Base-by-base conservation (phyloP, 1,140 invertebrate species). In the Heliconius eleuchia region DNA sequence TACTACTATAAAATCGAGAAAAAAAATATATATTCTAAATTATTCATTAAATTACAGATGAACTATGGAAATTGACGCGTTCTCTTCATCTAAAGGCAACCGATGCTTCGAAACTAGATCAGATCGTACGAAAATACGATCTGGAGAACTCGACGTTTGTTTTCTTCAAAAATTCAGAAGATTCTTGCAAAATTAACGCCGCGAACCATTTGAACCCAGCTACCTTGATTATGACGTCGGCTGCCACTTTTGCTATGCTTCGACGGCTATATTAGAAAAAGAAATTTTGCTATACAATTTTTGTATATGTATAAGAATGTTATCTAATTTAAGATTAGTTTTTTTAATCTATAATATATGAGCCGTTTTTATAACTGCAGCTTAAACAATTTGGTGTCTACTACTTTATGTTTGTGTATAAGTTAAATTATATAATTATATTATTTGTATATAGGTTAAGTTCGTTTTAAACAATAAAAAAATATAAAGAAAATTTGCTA, bases 1-100 rank as follows among this genome's bases (percentile, higher is more conserved):
- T 34, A 37, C 6, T 37, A 37, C 34, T 37, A 37, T 37, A 1
- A 37, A 37, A 37, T 37, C 34, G 34, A 37, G 34, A 72, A 74
- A 39, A 73, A 42, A 76, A 76, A 37, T 16, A 46, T 46, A 46
- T 46, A 46, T 46, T 13, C 42, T 46, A 60, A 77, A 42, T 71
- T 23, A 13, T 73, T 80, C 50, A 57, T 13, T 77, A n/a, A 16
- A 27, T 82, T 84, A 87, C 88, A 94, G 92, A 92, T 82, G 92
- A 94, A 82, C 82, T 94, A 55, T 94, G 92, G 92, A 92, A 94
- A 76, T 75, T 94, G 4, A 92, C 88, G 5, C 84, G 92, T 19
- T 83, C 89, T 18, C 88, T 90, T 3, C 91, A 92, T 70, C 75
- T 91, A 3, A 94, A 94, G 76, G 83, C 84, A 16, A 88, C 87